A percentile compares a stretch with the other conserved stretches of the same genome.
Evolutionary conservation across 2,797 vertebrate genomes (phyloP).

Genomic region (Dermochelys coriacea): DNA sequence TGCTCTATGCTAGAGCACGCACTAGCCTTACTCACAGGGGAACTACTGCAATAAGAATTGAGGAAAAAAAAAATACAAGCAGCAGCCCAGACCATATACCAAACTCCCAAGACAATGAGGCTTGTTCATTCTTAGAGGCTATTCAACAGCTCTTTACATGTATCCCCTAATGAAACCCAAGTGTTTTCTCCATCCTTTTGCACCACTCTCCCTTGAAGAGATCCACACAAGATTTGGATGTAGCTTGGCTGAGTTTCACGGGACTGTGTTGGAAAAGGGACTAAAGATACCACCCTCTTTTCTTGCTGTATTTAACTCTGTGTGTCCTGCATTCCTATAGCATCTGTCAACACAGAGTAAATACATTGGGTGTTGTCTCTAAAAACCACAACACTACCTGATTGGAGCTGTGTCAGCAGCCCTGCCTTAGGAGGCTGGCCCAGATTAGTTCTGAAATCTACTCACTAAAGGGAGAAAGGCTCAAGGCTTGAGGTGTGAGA

Average conservation of each 20-base stretch:
- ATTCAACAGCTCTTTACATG: neutral
- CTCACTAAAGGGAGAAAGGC: neutral
- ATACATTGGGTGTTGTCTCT: fast-evolving
- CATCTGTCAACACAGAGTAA: neutral
- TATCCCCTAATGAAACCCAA: neutral
- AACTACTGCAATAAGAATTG: neutral
- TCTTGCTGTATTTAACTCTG: neutral
- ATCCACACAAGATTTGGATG: neutral
- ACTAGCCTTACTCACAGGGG: neutral
- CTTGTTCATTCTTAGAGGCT: neutral
- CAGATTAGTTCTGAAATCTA: neutral
- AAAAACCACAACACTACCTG: neutral
- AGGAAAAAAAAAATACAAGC: neutral
- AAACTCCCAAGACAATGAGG: neutral
- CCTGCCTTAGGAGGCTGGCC: neutral
- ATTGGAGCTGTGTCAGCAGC: neutral
- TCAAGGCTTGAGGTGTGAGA: neutral
- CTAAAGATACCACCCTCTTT: neutral
- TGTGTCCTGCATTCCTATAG: neutral
- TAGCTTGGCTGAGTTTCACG: neutral
- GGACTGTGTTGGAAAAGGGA: neutral
- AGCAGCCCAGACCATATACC: neutral
- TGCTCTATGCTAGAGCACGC: neutral
- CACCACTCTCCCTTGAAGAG: neutral
- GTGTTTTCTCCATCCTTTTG: neutral